Conservation (phyloP, 2,797 vertebrate species). For the Myotis pilosus region DNA sequence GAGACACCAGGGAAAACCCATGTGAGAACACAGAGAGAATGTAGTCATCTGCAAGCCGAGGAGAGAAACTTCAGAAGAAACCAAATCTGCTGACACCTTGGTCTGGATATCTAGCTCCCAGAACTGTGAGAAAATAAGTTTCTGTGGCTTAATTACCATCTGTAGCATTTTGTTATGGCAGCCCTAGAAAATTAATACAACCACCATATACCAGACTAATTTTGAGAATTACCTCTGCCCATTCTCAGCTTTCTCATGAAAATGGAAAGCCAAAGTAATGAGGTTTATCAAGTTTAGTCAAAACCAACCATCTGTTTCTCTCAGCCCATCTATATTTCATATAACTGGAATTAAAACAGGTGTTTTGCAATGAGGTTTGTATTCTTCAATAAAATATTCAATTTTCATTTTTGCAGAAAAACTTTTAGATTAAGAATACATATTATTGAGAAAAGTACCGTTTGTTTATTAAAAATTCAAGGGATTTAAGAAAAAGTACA, state of each 20-base stretch:
- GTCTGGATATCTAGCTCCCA: background rate
- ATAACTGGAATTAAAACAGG: background rate
- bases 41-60: background rate
- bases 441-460: background rate
- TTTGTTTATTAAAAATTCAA: conserved; percentile 29
- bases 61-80: background rate
- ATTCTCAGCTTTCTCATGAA: background rate
- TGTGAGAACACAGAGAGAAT: background rate
- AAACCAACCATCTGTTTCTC: background rate
- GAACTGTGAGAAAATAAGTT: background rate
- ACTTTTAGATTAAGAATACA: background rate
- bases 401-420: background rate
- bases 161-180: background rate
- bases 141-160: background rate
- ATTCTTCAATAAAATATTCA: background rate
- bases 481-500: background rate
- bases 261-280: background rate
- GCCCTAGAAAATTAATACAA: background rate
- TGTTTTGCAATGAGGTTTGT: background rate
- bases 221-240: background rate
- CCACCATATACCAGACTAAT: background rate
- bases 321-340: background rate
- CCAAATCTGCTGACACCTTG: background rate
- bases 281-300: background rate
- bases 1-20: background rate